Percentiles rank a stretch among this genome's conserved stretches.
These are phyloP conservation scores for Rhopalosiphum padi DNA, from an alignment of 1,140 invertebrate genomes.

Conservation along the genomic window DNA sequence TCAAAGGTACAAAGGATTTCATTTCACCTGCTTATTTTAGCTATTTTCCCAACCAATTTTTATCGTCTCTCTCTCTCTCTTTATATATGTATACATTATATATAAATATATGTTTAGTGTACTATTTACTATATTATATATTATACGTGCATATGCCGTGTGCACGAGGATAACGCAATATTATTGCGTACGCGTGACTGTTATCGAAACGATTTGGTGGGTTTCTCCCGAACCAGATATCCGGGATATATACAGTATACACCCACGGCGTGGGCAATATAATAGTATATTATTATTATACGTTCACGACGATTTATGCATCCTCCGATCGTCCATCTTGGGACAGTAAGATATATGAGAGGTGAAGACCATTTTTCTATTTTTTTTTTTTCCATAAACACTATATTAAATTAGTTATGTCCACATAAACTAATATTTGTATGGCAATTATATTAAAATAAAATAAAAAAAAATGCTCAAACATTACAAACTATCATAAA, in stretches of 20 bases:
- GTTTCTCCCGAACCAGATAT: neutral
- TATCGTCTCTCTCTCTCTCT: neutral
- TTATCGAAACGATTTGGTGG: constrained; percentile 24
- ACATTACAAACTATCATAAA: neutral
- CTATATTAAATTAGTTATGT: neutral
- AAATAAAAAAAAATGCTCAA: neutral
- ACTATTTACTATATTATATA: neutral
- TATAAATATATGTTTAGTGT: neutral
- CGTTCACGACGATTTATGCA: neutral
- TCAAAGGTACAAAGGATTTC: neutral
- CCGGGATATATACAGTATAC: neutral
- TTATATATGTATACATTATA: neutral
- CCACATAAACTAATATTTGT: neutral
- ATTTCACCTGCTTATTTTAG: neutral
- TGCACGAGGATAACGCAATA: neutral
- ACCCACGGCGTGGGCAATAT: neutral
- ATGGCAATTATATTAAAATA: neutral
- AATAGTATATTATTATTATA: neutral
- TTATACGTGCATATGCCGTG: neutral
- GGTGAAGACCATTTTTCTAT: neutral
- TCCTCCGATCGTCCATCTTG: neutral
- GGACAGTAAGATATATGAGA: neutral
- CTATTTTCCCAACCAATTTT: neutral
- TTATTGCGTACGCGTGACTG: constrained; percentile 39
- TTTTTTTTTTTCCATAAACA: neutral